Percentiles rank a stretch among this genome's conserved stretches.
phyloP scores from a whole-genome alignment of 2,888 invertebrate genomes.

The Serrognathus titanus region DNA sequence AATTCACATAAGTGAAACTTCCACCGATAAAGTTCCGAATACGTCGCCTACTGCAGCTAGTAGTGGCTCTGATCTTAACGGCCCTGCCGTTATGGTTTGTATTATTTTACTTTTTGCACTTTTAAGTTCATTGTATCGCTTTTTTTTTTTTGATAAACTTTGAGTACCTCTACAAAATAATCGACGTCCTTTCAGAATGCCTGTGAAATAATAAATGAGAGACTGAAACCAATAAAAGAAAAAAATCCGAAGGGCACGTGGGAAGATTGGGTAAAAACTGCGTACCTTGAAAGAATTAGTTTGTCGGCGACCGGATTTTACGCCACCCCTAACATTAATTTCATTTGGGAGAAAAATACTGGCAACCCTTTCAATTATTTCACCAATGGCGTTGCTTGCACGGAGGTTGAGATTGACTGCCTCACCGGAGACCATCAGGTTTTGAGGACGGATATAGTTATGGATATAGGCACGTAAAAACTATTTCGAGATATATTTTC shows the following conservation, averaged over 20 bases:
- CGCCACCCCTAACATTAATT: conserved; percentile 71
- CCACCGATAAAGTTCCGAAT: conserved; percentile 90
- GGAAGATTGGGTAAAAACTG: conserved; percentile 80
- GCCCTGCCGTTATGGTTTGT: conserved; percentile 75
- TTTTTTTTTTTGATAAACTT: no score
- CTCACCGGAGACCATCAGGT: conserved; percentile 92
- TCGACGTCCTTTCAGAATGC: conserved; percentile 68
- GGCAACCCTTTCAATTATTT: conserved; percentile 80
- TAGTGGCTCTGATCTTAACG: conserved; percentile 84
- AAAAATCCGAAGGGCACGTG: conserved; percentile 75
- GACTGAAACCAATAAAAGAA: conserved; percentile 71
- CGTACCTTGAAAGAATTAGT: conserved; percentile 73
- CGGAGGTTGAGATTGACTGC: conserved; percentile 91
- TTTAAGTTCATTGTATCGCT: no score
- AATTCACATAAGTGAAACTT: conserved; percentile 79
- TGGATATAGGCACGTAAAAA: conserved; percentile 67
- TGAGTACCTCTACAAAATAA: no score
- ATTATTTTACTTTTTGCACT: no score
- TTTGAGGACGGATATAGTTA: conserved; percentile 86
- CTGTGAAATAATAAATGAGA: conserved; percentile 68
- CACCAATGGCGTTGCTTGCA: conserved; percentile 80
- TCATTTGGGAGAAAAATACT: conserved; percentile 64
- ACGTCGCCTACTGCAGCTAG: conserved; percentile 88
- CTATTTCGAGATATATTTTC: no score
- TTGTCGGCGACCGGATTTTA: conserved; percentile 83